These are phyloP conservation scores for Drosophila hawaiiensis DNA, from an alignment of 2,888 invertebrate genomes.

Conservation along the genomic window DNA sequence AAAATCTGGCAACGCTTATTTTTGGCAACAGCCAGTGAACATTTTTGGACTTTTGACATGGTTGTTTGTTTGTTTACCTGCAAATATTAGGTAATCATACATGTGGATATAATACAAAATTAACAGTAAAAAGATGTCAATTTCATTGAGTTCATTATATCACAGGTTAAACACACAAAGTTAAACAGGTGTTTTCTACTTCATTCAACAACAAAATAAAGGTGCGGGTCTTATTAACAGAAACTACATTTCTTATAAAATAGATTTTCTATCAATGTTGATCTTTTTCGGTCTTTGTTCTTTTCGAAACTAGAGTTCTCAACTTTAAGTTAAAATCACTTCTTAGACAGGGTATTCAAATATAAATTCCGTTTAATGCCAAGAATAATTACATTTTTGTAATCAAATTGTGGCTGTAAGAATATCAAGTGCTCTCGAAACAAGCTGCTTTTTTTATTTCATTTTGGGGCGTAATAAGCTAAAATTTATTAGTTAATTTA, in stretches of 20 bases:
- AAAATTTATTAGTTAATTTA: constrained; percentile 11
- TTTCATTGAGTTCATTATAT: constrained; percentile 10
- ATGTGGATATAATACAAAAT: constrained; percentile 14
- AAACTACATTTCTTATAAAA: neutral
- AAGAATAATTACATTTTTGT: neutral
- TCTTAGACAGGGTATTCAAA: neutral
- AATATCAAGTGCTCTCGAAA: neutral
- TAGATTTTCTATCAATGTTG: neutral
- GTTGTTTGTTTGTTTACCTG: constrained; percentile 26
- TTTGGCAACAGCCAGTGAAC: constrained; percentile 42
- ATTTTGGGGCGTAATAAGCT: constrained; percentile 14
- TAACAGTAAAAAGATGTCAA: constrained; percentile 8
- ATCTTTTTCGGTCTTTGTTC: neutral
- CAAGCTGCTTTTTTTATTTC: constrained; percentile 8
- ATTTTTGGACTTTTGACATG: constrained; percentile 36
- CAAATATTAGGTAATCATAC: constrained; percentile 46
- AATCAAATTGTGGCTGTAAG: constrained; percentile 7
- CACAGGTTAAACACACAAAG: constrained; percentile 12
- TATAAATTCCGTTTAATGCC: neutral
- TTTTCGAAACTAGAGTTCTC: neutral
- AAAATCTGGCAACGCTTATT: constrained; percentile 43
- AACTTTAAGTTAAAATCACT: neutral
- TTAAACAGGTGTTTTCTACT: constrained; percentile 48
- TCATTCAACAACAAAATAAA: neutral
- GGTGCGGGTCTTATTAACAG: neutral